Evolutionary conservation across 1,140 invertebrate genomes (phyloP).

Genomic region (Doryteuthis pealeii): DNA sequence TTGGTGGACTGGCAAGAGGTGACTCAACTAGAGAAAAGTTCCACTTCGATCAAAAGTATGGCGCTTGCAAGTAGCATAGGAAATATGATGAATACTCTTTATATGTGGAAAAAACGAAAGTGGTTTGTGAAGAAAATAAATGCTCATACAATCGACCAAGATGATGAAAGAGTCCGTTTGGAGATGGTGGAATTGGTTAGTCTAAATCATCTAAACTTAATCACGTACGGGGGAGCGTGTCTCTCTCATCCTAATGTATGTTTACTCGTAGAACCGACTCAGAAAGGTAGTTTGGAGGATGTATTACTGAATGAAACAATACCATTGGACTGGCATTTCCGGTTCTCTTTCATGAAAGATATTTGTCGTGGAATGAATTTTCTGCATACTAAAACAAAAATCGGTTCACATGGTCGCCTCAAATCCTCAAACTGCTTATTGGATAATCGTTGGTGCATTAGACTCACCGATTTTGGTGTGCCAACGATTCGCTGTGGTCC

Average conservation of each 20-base stretch:
- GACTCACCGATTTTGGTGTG: conserved; percentile 90
- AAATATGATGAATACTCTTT: not conserved
- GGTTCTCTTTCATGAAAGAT: conserved; percentile 88
- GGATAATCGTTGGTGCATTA: conserved; percentile 91
- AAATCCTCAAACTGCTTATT: conserved; percentile 97
- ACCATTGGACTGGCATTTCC: conserved; percentile 88
- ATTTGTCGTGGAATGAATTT: conserved; percentile 59
- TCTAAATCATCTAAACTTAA: conserved; percentile 31
- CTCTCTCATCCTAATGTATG: conserved; percentile 31
- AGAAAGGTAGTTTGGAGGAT: conserved; percentile 68
- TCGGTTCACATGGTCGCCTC: conserved; percentile 87
- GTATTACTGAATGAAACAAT: conserved; percentile 82
- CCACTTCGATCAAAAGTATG: not conserved
- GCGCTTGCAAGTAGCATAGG: not conserved
- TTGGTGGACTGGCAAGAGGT: not conserved
- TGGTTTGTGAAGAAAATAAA: conserved; percentile 3
- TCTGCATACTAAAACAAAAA: conserved; percentile 65
- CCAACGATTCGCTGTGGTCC: not conserved
- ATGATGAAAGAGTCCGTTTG: conserved; percentile 23
- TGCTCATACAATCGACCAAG: conserved; percentile 25
- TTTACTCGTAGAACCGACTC: conserved; percentile 26
- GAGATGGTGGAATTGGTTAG: conserved; percentile 30
- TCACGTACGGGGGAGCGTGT: conserved; percentile 33
- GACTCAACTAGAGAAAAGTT: not conserved
- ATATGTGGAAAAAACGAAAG: not conserved